Base-by-base conservation (phyloP, 1,140 invertebrate species). In the Macrosteles quadrilineatus region DNA sequence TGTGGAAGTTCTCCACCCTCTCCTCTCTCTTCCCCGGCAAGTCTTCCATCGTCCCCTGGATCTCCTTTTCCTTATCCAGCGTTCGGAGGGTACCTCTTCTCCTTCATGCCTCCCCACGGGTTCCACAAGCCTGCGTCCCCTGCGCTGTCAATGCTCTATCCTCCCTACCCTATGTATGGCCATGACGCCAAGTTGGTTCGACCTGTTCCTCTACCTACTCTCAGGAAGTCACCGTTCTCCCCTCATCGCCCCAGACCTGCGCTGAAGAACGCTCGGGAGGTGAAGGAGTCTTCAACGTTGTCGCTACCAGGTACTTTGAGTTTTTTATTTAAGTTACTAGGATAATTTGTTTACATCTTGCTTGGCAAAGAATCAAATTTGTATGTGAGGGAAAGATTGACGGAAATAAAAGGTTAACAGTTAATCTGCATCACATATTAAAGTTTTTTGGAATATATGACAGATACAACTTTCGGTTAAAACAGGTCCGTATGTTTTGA, bases 51-150 rank as follows among this genome's bases (percentile, higher is more conserved):
- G 36, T 62, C 27, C 43, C 65, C 36, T 6, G 71, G 55, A 45
- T 45, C 68, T 30, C 53, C 55, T 6, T 69, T 69, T 27, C 68
- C 68, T n/a, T 69, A 69, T 32, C 68, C 68, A 25, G 55, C 68
- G 9, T 64, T 69, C 17, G 68, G 68, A 19, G 45, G 57, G 3
- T 69, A 69, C 29, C 57, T 69, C 21, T 69, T 69, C 17, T 69
- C 68, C 14, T 69, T 69, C 57, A 30, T 69, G 12, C 68, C 27
- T 14, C 67, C 31, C 19, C 57, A 50, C 14, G 50, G 45, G 14
- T 69, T 63, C n/a, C 29, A 25, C 9, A 63, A 63, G 14, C 29
- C 43, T 17, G 53, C 64, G 32, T 27, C 47, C 6, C 68, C 68
- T 1, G 36, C 65, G 17, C 53, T 66, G 21, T 45, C 68, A 3